A percentile compares a stretch with the other conserved stretches of the same genome.
Evolutionary conservation across 1,140 invertebrate species (phyloP).

Genomic region (Apis cerana): DNA sequence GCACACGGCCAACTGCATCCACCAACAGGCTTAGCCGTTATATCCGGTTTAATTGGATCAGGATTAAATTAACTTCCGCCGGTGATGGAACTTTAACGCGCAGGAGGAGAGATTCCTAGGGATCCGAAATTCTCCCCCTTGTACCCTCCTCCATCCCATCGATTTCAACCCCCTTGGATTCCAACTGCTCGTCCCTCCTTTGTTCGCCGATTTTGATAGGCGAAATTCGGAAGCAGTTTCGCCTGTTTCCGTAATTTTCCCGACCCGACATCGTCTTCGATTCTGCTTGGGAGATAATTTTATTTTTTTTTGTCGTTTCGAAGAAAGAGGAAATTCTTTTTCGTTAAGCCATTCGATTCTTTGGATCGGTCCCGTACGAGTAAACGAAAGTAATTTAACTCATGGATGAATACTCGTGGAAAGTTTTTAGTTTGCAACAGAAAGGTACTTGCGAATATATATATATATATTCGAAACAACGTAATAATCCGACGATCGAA

Average conservation of each 20-base stretch:
- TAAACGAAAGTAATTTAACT: too few relatives aligned
- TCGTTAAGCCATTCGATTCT: too few relatives aligned
- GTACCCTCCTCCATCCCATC: slow-evolving; percentile 13
- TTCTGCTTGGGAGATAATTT: not conserved
- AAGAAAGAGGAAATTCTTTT: too few relatives aligned
- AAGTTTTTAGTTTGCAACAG: too few relatives aligned
- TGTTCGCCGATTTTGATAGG: slow-evolving; percentile 24
- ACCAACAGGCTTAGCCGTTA: slow-evolving; percentile 59
- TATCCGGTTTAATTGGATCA: slow-evolving; percentile 70
- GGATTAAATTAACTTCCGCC: slow-evolving; percentile 72
- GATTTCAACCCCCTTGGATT: slow-evolving; percentile 9
- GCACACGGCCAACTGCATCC: slow-evolving; percentile 54
- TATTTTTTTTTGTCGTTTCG: too few relatives aligned
- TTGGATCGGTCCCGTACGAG: not conserved
- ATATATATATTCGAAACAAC: too few relatives aligned
- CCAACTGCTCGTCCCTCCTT: not conserved
- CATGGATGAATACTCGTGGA: too few relatives aligned
- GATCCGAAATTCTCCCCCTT: not conserved
- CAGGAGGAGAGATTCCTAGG: slow-evolving; percentile 11
- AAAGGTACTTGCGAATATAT: too few relatives aligned
- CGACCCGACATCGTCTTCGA: not conserved
- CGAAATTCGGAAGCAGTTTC: not conserved
- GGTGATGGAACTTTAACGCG: slow-evolving; percentile 59
- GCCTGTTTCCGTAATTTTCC: not conserved
- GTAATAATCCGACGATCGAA: not conserved